These are phyloP conservation scores for Martes martes DNA, from an alignment of 2,113 vertebrate genomes.

Conservation along the genomic window DNA sequence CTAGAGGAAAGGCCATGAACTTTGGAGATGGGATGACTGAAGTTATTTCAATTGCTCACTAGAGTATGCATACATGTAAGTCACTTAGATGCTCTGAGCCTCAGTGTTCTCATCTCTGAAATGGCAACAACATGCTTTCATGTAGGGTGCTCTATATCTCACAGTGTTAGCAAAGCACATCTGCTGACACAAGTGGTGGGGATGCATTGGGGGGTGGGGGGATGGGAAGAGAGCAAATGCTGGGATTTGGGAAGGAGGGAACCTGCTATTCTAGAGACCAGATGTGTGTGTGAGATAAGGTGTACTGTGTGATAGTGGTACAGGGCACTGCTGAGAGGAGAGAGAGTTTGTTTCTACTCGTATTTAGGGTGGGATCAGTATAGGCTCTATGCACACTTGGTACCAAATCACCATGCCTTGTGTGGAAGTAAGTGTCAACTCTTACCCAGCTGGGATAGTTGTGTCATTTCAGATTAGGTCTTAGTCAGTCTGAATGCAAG, in stretches of 20 bases:
- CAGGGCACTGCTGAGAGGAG: background rate
- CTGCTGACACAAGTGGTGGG: background rate
- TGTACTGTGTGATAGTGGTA: background rate
- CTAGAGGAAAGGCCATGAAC: background rate
- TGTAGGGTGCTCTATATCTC: background rate
- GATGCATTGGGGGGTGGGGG: accelerated
- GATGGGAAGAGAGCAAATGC: background rate
- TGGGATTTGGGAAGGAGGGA: background rate
- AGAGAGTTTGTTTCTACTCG: background rate
- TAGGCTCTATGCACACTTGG: too few species aligned
- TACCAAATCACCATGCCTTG: background rate
- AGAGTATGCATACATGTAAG: background rate
- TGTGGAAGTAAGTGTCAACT: background rate
- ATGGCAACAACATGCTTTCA: background rate
- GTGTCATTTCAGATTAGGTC: background rate
- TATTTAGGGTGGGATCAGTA: background rate
- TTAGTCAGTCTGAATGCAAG: background rate
- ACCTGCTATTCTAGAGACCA: background rate
- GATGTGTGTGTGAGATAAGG: background rate
- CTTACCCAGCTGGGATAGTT: background rate
- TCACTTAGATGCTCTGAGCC: background rate
- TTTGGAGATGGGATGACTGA: background rate
- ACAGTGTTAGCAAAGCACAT: background rate
- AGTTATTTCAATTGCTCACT: background rate
- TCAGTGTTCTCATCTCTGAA: background rate